Evolutionary conservation across 2,888 invertebrate genomes (phyloP), one percentile per base, ranked within the genome.

Genomic region (Pheosia tremula): DNA sequence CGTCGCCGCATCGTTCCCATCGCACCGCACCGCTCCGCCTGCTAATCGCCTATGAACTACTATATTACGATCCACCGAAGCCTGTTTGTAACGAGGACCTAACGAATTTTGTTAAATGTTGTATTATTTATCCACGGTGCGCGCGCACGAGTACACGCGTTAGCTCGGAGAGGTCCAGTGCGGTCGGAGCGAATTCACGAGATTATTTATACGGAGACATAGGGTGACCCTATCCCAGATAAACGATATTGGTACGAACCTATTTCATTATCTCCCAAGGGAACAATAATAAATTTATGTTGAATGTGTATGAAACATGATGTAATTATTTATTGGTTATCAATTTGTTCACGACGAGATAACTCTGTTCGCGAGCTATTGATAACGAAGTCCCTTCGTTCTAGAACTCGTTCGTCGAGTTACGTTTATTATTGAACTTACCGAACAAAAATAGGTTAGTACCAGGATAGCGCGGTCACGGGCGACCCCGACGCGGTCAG

Each of bases 401-500:
- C 59, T 63, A 45, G 47, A 58, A 60, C 50, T 36, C 56, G 69
- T 63, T 62, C 50, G 60, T 52, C 47, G 59, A 62, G 59, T 61
- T 62, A 59, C 65, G 57, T 62, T 62, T 68, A 69, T 67, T 70
- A 66, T 69, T 71, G 53, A 74, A 74, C 70, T 62, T 67, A 71
- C 63, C 68, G 78, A 72, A 82, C 80, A 84, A 87, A 92, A 91
- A 92, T 89, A 90, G 89, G 89, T 92, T 88, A 87, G 89, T 90
- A 89, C 89, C 83, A 84, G 85, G 89, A 91, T 87, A 85, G 87
- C 87, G 88, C 87, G 88, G 84, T 84, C 85, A 88, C 87, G 79
- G 86, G 87, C 88, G 88, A 85, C 88, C 85, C 85, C 87, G 87
- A 89, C 91, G 91, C 91, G 91, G 88, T 89, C 93, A 90, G 90